Evolutionary conservation across 1,140 invertebrate species (phyloP), one percentile per base, ranked within the genome.

Genomic region (Tetramorium simillimum): DNA sequence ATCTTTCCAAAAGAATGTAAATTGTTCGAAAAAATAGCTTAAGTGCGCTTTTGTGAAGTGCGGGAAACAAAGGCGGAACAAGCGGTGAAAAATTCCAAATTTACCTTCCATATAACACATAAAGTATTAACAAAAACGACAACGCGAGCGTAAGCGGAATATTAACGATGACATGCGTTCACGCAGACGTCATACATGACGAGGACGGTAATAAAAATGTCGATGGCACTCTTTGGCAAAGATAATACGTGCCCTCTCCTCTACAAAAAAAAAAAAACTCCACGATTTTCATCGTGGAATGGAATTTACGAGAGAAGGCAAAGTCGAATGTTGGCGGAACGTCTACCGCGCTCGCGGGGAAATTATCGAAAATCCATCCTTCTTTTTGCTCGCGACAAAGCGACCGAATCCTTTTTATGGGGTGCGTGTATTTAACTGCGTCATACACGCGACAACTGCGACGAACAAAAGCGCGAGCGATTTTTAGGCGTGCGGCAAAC

Each of bases 281-380:
- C 33, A 58, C 24, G 80, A 81, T 81, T 81, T 70, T 53, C 49
- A 28, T 43, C 10, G 65, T n/a, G n/a, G 6, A 49, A 33, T 40
- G 37, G 16, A 56, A 81, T 81, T 81, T 81, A 81, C 51, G 80
- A 73, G 37, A 72, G 24, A 10, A 37, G 53, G 24, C 40, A 9
- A 73, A 73, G 67, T 73, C 46, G 63, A 69, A 56, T 70, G 63
- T 70, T 51, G 67, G 10, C 40, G 67, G 18, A 33, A 82, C 53
- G 24, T 82, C 67, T 58, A 84, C 70, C 58, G 56, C n/a, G 28
- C 60, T 67, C 51, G 69, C 51, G 69, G 18, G 18, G 53, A 75
- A 84, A 84, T 84, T 73, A 84, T 84, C 69, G 80, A 84, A 84
- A 84, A 84, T 60, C 80, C 80, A 84, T 84, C 53, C n/a, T 75